phyloP scores from a whole-genome alignment of 2,113 vertebrate genomes.

The Suncus etruscus region DNA sequence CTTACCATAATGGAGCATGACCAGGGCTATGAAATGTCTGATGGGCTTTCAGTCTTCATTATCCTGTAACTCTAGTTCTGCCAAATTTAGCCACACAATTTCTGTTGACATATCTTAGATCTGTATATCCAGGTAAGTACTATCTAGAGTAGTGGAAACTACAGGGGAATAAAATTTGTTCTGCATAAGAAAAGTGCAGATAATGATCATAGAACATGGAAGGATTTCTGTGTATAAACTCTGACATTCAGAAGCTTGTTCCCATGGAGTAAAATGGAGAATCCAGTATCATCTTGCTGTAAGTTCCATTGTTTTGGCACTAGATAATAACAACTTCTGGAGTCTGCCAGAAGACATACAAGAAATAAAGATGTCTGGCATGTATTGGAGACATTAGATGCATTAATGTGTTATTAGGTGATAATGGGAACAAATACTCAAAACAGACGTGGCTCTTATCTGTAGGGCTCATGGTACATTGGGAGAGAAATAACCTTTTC shows the following conservation, averaged over 20 bases:
- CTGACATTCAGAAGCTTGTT: constrained; percentile 37
- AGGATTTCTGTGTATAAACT: neutral
- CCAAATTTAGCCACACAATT: neutral
- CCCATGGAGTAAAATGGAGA: constrained; percentile 20
- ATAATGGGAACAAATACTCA: constrained; percentile 79
- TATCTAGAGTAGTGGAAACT: neutral
- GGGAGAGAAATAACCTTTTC: constrained; percentile 83
- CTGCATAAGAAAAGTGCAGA: neutral
- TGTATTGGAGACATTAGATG: constrained; percentile 65
- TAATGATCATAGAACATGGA: neutral
- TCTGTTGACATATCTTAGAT: no score
- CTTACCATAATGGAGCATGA: neutral
- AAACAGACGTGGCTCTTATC: constrained; percentile 72
- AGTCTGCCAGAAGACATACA: constrained; percentile 51
- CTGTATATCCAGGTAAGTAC: no score
- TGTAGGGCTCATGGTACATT: constrained; percentile 66
- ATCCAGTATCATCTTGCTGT: constrained; percentile 36
- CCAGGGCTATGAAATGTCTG: neutral
- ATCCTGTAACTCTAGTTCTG: neutral
- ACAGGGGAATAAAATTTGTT: constrained; percentile 40
- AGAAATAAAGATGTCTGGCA: constrained; percentile 22
- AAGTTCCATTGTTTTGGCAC: constrained; percentile 4
- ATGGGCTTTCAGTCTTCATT: neutral
- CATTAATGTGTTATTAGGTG: constrained; percentile 82
- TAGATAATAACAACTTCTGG: constrained; percentile 19